Evolutionary conservation across 2,113 vertebrate species (phyloP), one percentile per base, ranked within the genome.

Genomic region (Ancistrus triradiatus): DNA sequence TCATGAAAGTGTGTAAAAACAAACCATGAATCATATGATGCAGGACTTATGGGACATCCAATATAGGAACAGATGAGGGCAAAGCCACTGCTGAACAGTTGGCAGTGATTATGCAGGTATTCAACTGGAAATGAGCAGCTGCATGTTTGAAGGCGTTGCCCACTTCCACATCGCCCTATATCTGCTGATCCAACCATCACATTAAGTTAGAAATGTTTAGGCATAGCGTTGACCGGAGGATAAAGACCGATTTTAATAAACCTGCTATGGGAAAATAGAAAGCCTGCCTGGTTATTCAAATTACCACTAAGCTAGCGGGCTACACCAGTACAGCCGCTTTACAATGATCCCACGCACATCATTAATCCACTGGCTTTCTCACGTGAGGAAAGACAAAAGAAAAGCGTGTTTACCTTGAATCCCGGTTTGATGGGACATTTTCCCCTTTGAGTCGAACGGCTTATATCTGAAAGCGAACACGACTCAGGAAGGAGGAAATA

Each of bases 361-460:
- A 31, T 31, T 4, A 31, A 31, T 4, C 27, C 27, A n/a, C n/a
- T n/a, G n/a, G n/a, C n/a, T n/a, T n/a, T 27, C 2, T 9, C 7
- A 42, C 2, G 8, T 14, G 5, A n/a, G 8, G 6, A 33, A 33
- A 8, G 0, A 47, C 3, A 15, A 33, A n/a, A 6, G 59, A 24
- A 44, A 35, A 25, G 17, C 0, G 0, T 1, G 11, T 38, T 35
- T 90, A 97, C 94, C 94, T 91, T 93, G 91, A 84, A 97, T 97
- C 72, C 94, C 94, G 73, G 92, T 97, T 77, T 97, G 94, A 78
- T 97, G 93, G 78, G 94, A 95, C 93, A 97, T 93, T 63, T 69
- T 86, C 21, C 77, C 21, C 47, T 76, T 59, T 25, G 71, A 68
- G 69, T 76, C 71, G 61, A 73, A 70, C 64, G 60, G 70, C 73